A percentile compares a stretch with the other conserved stretches of the same genome.
Evolutionary conservation across 1,140 invertebrate genomes (phyloP).

Genomic region (Eriosoma lanigerum): DNA sequence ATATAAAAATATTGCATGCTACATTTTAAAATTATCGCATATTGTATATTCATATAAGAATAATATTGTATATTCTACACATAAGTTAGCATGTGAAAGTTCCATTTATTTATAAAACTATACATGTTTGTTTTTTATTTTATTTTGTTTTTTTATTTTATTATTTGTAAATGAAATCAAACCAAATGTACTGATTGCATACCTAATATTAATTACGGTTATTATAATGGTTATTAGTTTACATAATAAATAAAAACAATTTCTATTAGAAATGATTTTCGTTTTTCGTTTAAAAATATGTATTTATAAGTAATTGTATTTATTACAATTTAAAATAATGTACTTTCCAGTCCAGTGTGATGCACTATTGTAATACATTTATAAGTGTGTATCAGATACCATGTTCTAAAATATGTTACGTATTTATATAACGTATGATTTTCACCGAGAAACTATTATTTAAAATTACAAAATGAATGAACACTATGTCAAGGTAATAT

Average conservation of each 20-base stretch:
- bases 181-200: slow-evolving; percentile 52
- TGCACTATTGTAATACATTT: too few relatives aligned
- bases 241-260: slow-evolving; percentile 50
- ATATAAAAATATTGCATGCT: slow-evolving; percentile 46
- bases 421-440: too few relatives aligned
- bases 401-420: too few relatives aligned
- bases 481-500: too few relatives aligned
- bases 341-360: too few relatives aligned
- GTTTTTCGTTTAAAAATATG: neutral
- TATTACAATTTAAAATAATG: too few relatives aligned
- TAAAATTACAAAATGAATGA: too few relatives aligned
- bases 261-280: slow-evolving; percentile 31
- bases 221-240: slow-evolving; percentile 51
- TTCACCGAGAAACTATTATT: too few relatives aligned
- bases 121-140: slow-evolving; percentile 6
- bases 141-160: neutral
- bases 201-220: slow-evolving; percentile 50
- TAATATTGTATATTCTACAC: slow-evolving; percentile 19
- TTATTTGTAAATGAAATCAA: slow-evolving; percentile 47
- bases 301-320: neutral
- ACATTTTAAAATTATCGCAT: slow-evolving; percentile 45
- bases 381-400: too few relatives aligned
- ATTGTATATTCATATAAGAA: slow-evolving; percentile 42
- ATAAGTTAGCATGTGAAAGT: slow-evolving; percentile 47
- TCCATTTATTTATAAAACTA: slow-evolving; percentile 45